phyloP scores from a whole-genome alignment of 2,113 vertebrate genomes.

The Xyliphius kryptos region DNA sequence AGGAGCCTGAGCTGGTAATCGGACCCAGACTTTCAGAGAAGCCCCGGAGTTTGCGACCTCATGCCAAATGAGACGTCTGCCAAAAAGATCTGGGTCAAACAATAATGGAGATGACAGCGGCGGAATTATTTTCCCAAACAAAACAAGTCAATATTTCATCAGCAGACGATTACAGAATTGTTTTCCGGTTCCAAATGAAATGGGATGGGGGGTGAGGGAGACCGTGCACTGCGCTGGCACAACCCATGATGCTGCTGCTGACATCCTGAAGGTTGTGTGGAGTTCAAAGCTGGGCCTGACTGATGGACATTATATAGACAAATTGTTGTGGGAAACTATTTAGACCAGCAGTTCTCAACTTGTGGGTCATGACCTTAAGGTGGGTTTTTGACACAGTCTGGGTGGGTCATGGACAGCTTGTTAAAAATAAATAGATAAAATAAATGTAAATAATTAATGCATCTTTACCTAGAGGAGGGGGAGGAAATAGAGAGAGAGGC shows the following conservation, averaged over 20 bases:
- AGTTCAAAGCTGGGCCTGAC: too few species aligned
- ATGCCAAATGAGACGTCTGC: constrained; percentile 14
- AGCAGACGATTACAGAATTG: background rate
- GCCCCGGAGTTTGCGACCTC: constrained; percentile 36
- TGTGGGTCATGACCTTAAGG: too few species aligned
- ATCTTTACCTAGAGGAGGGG: too few species aligned
- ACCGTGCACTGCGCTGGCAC: background rate
- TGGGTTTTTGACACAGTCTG: too few species aligned
- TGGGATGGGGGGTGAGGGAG: background rate
- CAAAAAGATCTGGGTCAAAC: constrained; percentile 23
- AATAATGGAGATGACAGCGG: constrained; percentile 20
- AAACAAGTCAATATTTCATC: constrained; percentile 22
- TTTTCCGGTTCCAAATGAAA: background rate
- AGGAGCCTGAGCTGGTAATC: constrained; percentile 28
- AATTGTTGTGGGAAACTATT: too few species aligned
- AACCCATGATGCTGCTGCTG: background rate
- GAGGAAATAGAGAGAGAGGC: too few species aligned
- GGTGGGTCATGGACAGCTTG: too few species aligned
- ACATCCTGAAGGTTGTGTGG: background rate
- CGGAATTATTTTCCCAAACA: background rate
- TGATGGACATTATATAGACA: too few species aligned
- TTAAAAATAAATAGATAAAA: too few species aligned
- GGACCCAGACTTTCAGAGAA: constrained; percentile 25
- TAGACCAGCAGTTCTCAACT: too few species aligned
- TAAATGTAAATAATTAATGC: too few species aligned